Evolutionary conservation across 2,797 vertebrate genomes (phyloP).

Genomic region (Simalia tracyae): DNA sequence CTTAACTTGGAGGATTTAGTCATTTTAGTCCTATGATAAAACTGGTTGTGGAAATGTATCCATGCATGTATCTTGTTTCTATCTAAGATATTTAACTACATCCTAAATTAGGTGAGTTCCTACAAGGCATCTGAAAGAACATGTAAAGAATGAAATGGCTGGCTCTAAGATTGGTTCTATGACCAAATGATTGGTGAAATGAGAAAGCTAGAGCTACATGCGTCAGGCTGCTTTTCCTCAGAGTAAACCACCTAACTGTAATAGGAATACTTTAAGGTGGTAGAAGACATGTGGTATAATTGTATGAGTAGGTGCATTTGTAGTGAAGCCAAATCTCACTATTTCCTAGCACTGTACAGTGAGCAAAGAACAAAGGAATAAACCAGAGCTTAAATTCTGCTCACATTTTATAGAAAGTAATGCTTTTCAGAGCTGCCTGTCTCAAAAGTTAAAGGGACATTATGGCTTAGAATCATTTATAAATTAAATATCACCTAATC

Average conservation of each 20-base stretch:
- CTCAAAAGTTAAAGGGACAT: conserved; percentile 59
- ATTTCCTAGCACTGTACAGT: conserved; percentile 20
- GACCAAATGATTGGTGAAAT: not conserved
- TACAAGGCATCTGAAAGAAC: not conserved
- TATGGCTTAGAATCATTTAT: conserved; percentile 62
- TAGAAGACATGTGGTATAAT: not conserved
- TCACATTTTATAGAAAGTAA: conserved; percentile 43
- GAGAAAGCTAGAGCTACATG: not conserved
- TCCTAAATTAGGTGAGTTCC: not conserved
- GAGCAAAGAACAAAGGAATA: conserved; percentile 43
- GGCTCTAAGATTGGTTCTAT: not conserved
- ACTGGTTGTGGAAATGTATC: not conserved
- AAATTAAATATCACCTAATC: conserved; percentile 70
- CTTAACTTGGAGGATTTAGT: not conserved
- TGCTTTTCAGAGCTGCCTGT: conserved; percentile 44
- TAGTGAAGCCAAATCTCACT: conserved; percentile 1
- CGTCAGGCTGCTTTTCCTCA: not conserved
- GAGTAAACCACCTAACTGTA: not conserved
- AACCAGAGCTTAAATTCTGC: conserved; percentile 41
- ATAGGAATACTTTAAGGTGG: not conserved
- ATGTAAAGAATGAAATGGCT: not conserved
- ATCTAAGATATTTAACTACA: not conserved
- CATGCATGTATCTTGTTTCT: not conserved
- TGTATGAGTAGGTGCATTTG: no score
- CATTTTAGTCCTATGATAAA: not conserved